A percentile compares a stretch with the other conserved stretches of the same genome.
These are phyloP conservation scores for Lepidonotus clava DNA, from an alignment of 2,888 invertebrate genomes.

Conservation along the genomic window DNA sequence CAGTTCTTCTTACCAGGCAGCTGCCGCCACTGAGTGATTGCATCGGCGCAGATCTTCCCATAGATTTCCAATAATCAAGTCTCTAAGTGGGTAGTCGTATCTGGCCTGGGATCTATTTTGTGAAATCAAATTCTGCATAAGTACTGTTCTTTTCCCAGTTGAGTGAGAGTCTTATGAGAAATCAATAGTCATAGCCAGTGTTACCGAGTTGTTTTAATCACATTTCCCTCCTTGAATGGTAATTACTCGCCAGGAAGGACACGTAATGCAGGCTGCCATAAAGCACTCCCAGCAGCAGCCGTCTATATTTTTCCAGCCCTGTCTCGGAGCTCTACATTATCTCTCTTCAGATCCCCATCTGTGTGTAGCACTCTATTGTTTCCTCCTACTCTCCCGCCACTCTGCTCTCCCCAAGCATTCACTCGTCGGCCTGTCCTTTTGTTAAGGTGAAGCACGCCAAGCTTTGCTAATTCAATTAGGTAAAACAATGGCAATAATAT, in stretches of 20 bases:
- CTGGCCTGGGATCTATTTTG: conserved; percentile 41
- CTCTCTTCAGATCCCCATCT: too few species aligned
- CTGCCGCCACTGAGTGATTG: conserved; percentile 30
- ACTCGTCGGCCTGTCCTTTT: too few species aligned
- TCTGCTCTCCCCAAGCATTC: too few species aligned
- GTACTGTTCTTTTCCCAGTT: conserved; percentile 40
- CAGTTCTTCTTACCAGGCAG: background rate
- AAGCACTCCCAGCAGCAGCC: background rate
- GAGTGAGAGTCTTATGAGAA: background rate
- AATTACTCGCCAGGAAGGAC: conserved; percentile 13
- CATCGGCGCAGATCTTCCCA: conserved; percentile 22
- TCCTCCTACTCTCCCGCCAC: too few species aligned
- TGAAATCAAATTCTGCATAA: conserved; percentile 31
- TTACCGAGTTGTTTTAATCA: conserved; percentile 33
- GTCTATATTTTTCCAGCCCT: too few species aligned
- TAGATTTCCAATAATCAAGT: conserved; percentile 38
- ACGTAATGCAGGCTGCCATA: conserved; percentile 28
- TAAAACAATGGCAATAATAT: too few species aligned
- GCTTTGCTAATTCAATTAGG: too few species aligned
- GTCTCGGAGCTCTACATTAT: too few species aligned
- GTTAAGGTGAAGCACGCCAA: too few species aligned
- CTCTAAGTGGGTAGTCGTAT: conserved; percentile 34
- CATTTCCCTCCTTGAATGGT: background rate
- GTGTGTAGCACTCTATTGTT: too few species aligned
- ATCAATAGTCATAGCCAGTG: background rate